A percentile compares a stretch with the other conserved stretches of the same genome.
These are phyloP conservation scores for Coregonus sp. DNA, from an alignment of 2,797 vertebrate genomes.

Conservation along the genomic window DNA sequence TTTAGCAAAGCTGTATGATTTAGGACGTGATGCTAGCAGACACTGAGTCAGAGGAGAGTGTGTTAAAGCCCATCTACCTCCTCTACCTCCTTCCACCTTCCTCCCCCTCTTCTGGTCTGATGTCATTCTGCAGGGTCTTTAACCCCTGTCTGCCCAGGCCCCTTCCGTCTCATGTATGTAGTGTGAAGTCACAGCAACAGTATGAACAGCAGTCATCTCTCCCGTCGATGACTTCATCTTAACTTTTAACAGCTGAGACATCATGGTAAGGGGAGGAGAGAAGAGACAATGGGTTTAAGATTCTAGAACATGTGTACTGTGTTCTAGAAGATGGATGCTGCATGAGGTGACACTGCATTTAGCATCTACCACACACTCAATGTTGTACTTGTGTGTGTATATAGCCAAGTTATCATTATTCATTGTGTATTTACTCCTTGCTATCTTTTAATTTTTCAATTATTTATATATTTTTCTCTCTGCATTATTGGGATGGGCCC, in stretches of 20 bases:
- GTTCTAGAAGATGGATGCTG: no score
- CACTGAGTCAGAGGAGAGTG: slow-evolving; percentile 21
- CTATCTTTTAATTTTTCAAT: no score
- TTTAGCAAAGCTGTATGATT: slow-evolving; percentile 59
- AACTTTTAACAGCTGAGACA: slow-evolving; percentile 57
- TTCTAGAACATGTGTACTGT: no score
- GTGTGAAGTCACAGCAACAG: slow-evolving; percentile 38
- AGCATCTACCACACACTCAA: no score
- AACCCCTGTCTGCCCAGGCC: slow-evolving; percentile 27
- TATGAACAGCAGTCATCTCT: slow-evolving; percentile 55
- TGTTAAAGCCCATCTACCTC: slow-evolving; percentile 16
- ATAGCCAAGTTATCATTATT: no score
- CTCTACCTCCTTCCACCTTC: slow-evolving; percentile 21
- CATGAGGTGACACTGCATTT: no score
- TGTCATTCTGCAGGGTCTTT: slow-evolving; percentile 71
- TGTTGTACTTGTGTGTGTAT: no score
- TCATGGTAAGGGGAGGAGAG: slow-evolving; percentile 27
- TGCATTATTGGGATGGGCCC: no score
- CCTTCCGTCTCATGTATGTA: slow-evolving; percentile 44
- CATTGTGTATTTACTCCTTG: no score
- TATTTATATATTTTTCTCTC: no score
- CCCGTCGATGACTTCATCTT: slow-evolving; percentile 70
- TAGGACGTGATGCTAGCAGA: slow-evolving; percentile 55
- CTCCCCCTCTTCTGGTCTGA: slow-evolving; percentile 53
- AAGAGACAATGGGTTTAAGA: not conserved